Base-by-base conservation (phyloP, 2,113 vertebrate species). In the Edolisoma coerulescens region DNA sequence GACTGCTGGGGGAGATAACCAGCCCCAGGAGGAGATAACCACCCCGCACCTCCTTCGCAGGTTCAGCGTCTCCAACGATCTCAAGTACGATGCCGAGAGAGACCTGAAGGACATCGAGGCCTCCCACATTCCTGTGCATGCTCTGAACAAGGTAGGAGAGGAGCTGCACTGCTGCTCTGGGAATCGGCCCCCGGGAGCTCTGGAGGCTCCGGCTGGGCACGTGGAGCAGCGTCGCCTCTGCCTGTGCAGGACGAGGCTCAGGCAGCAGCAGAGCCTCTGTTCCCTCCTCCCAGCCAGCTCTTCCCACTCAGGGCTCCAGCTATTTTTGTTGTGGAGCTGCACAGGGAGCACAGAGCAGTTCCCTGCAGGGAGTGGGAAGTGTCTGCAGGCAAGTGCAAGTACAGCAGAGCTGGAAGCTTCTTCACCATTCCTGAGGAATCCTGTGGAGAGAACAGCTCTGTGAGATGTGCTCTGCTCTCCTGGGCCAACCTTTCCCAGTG, bases 61-160 rank as follows among this genome's bases (percentile, higher is more conserved):
- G 99, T 99, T 99, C 98, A 99, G 99, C 27, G 99, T 99, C 96
- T 99, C 99, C 95, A 99, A 99, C 23, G 99, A 99, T 96, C 99
- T 99, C 97, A 99, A 99, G 94, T 99, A 99, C 7, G 99, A 99
- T 82, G 99, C 99, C 10, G 99, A 99, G 97, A 98, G 99, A 77
- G 99, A 99, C 98, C 98, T 99, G 93, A 98, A 99, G 97, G 99
- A 99, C 97, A 99, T 99, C 16, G 97, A 99, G 49, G 99, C 99
- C 47, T 92, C 97, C 6, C 96, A 96, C 97, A 99, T 99, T 88
- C 98, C 98, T 33, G 99, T 99, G 97, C 99, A 99, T 49, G 99
- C 99, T 83, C 98, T 99, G 98, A 99, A 99, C 98, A 99, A 99
- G 99, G 99, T 99, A 93, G 86, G 27, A 84, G 44, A 27, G 75